A percentile compares a stretch with the other conserved stretches of the same genome.
Conservation (phyloP, 1,140 invertebrate genomes). For the Eriocheir sinensis region DNA sequence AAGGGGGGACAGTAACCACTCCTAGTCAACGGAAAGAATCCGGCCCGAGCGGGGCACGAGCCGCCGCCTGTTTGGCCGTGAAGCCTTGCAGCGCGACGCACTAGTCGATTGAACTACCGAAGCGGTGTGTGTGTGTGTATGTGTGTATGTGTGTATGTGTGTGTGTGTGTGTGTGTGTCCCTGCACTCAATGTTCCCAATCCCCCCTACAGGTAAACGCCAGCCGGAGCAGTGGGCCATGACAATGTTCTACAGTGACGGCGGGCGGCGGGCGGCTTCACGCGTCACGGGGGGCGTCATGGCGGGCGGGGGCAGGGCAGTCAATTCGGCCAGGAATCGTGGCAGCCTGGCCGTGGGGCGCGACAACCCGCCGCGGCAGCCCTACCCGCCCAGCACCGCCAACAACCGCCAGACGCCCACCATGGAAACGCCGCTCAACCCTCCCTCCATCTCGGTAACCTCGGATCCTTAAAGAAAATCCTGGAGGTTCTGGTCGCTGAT, state of each 20-base stretch:
- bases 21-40: no score
- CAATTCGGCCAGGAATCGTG: not conserved
- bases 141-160: not conserved
- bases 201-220: constrained; percentile 53
- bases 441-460: constrained; percentile 32
- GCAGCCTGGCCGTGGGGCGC: not conserved
- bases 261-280: constrained; percentile 59
- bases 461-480: not conserved
- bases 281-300: constrained; percentile 14
- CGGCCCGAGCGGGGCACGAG: no score
- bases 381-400: constrained; percentile 18
- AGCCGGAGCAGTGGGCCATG: constrained; percentile 71
- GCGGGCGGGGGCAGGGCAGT: not conserved
- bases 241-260: constrained; percentile 77
- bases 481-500: no score
- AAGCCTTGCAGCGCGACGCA: no score
- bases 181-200: not conserved
- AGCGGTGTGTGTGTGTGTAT: constrained; percentile 30
- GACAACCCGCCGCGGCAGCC: constrained; percentile 37
- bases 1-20: no score
- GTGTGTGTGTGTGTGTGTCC: constrained; percentile 23
- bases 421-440: constrained; percentile 56
- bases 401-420: constrained; percentile 46
- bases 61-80: no score
- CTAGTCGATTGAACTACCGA: no score